Base-by-base conservation (phyloP, 2,113 vertebrate genomes). In the Oryzias woworae region DNA sequence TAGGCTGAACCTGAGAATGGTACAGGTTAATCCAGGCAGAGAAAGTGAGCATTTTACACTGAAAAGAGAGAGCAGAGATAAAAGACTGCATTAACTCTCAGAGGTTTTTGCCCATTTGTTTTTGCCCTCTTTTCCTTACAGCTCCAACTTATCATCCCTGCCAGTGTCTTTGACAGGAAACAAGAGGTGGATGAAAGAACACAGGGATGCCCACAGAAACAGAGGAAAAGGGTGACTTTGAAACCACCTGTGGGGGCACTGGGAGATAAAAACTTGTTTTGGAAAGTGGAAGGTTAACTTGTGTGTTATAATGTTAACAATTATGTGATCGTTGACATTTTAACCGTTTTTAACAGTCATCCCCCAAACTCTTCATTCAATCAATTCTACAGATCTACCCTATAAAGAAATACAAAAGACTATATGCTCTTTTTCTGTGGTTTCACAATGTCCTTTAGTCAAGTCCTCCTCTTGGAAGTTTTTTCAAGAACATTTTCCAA, bases 1-100 rank as follows among this genome's bases (percentile, higher is more conserved):
- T 83, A 84, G 82, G 68, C 79, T 57, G 75, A 87, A 88, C 85
- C 77, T 82, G 84, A 83, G 84, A 83, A 76, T 48, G 73, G 78
- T 76, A 81, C 77, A 83, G 87, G 85, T 82, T 83, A 82, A 85
- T 84, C 74, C 61, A 75, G 65, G 66, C 55, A 65, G 73, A 82
- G 73, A 81, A 77, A 85, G 84, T 82, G 67, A 82, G 76, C 65
- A 18, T 82, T 86, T 86, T 65, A 80, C 62, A 63, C 58, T 67
- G 71, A 81, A 63, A 86, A 69, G 59, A 58, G 76, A 63, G 46
- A 62, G 58, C n/a, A 61, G 77, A 83, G 73, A 84, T 77, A 81
- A 76, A 82, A 71, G 75, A 71, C 56, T 28, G 59, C 81, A 80
- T 85, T 73, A 77, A 85, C 55, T 79, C 81, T 70, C 69, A 72